A percentile compares a stretch with the other conserved stretches of the same genome.
Conservation (phyloP, 2,888 invertebrate species). For the Macrophya annulata region DNA sequence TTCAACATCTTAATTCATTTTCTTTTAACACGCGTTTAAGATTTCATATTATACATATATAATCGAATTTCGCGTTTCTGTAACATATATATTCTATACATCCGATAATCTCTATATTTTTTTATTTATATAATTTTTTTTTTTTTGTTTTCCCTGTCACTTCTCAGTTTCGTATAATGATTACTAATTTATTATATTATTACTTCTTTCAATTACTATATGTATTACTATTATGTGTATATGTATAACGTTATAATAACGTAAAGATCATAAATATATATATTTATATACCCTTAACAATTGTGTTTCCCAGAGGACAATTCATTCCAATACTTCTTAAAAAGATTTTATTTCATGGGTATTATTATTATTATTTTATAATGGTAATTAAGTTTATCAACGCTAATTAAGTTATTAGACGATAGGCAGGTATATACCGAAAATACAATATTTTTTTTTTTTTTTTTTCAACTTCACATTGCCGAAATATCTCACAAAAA, state of each 20-base stretch:
- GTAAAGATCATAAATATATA: slow-evolving; percentile 53
- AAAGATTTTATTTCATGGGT: slow-evolving; percentile 1
- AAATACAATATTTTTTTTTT: slow-evolving; percentile 60
- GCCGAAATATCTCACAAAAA: slow-evolving; percentile 43
- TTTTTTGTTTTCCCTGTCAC: slow-evolving; percentile 49
- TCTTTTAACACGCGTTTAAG: background rate
- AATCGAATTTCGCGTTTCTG: background rate
- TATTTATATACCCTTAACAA: slow-evolving; percentile 72
- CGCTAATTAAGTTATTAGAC: slow-evolving; percentile 53
- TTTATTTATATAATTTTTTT: slow-evolving; percentile 40
- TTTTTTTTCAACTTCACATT: slow-evolving; percentile 53
- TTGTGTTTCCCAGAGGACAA: slow-evolving; percentile 66
- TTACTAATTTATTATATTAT: slow-evolving; percentile 32
- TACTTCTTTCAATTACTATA: slow-evolving; percentile 15
- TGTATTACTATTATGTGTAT: background rate
- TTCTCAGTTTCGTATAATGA: slow-evolving; percentile 10
- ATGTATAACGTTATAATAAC: slow-evolving; percentile 34
- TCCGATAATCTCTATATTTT: slow-evolving; percentile 30
- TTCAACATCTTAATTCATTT: slow-evolving; percentile 72
- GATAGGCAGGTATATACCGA: slow-evolving; percentile 58
- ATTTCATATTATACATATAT: background rate
- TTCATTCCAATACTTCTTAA: background rate
- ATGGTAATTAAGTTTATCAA: background rate
- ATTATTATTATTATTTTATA: background rate
- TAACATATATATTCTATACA: background rate